Base-by-base conservation (phyloP, 1,140 invertebrate genomes). In the Mactra quadrangularis region DNA sequence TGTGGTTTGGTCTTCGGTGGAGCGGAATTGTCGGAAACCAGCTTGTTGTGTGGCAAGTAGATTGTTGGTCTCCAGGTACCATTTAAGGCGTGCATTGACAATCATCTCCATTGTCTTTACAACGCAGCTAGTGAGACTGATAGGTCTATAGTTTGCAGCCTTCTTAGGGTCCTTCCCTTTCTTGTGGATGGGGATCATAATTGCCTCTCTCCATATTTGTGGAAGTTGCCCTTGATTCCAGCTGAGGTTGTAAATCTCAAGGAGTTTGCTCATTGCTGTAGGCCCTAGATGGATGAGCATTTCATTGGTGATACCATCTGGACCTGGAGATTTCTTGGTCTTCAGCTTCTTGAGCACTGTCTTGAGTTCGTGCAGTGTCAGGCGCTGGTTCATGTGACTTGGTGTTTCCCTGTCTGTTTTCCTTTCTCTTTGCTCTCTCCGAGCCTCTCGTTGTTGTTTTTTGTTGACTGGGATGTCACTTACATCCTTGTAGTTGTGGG, bases 401-500 rank as follows among this genome's bases (percentile, higher is more conserved):
- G 50, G 13, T 22, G 50, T 15, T 71, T 27, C 4, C 25, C 33
- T 55, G 47, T 1, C 52, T 59, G 27, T 4, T 19, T 38, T 50
- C 4, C 52, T 77, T 47, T 64, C 33, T 31, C 50, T 25, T 64
- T 29, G 57, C 74, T 64, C 64, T 41, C 64, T 47, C 19, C 29
- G 60, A n/a, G 57, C n/a, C 45, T 1, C 0, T 22, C 57, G 19
- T 35, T 62, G 33, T 27, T 27, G 2, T 3, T 22, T 17, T 19
- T 2, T 0, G 29, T 15, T 59, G 41, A 77, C 53, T 7, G 38
- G 22, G 33, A 38, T 64, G 29, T 77, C 38, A 45, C 50, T 68
- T n/a, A 50, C 60, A 33, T 47, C 25, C 53, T 59, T 31, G 45
- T 82, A 74, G 19, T 52, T 57, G 47, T 72, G 53, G 27, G 79